A percentile compares a stretch with the other conserved stretches of the same genome.
These are phyloP conservation scores for Anticlea derivata DNA, from an alignment of 2,888 invertebrate species.

Conservation along the genomic window DNA sequence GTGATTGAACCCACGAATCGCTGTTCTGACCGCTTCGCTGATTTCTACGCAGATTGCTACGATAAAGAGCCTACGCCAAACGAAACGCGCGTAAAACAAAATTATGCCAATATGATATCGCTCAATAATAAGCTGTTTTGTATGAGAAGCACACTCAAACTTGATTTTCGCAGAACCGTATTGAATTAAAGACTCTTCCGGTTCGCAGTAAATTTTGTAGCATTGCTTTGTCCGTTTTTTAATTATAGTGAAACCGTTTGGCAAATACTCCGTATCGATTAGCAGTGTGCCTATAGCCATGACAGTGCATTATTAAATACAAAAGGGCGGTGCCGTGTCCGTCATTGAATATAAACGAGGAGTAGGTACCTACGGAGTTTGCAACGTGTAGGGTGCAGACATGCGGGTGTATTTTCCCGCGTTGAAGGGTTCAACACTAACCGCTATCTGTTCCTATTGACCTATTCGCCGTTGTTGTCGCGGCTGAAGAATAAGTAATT, in stretches of 20 bases:
- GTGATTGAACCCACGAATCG: too few species aligned
- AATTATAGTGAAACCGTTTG: not conserved
- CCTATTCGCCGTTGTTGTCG: too few species aligned
- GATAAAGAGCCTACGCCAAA: not conserved
- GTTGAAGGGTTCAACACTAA: too few species aligned
- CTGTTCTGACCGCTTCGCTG: too few species aligned
- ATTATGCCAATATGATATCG: too few species aligned
- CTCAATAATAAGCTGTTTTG: too few species aligned
- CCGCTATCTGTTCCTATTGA: too few species aligned
- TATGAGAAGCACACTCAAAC: too few species aligned
- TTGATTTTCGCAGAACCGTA: too few species aligned
- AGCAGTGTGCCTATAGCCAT: conserved; percentile 2
- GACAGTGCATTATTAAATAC: conserved; percentile 10
- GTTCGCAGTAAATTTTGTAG: not conserved
- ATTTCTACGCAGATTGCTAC: too few species aligned
- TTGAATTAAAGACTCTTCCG: not conserved
- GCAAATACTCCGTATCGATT: conserved; percentile 18
- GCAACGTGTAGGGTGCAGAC: not conserved
- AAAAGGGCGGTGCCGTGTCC: conserved; percentile 1
- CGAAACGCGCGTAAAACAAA: too few species aligned
- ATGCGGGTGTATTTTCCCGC: not conserved
- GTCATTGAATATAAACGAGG: conserved; percentile 2
- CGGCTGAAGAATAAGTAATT: too few species aligned
- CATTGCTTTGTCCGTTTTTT: not conserved
- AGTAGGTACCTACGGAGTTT: not conserved